Percentiles rank a stretch among this genome's conserved stretches.
Conservation (phyloP, 2,113 vertebrate species). For the Phalacrocorax brasilianus region DNA sequence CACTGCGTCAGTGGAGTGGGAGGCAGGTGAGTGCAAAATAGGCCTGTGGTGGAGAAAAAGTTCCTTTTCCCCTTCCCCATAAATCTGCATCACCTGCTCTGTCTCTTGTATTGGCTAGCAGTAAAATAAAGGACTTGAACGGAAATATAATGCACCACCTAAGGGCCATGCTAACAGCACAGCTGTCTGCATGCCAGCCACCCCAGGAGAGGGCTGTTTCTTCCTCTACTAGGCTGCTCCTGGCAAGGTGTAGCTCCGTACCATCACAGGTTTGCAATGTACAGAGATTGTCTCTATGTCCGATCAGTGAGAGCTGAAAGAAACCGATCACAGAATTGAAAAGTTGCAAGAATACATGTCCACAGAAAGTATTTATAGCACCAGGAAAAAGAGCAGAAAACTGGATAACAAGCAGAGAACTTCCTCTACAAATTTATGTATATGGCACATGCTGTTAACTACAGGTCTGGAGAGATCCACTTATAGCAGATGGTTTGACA, state of each 20-base stretch:
- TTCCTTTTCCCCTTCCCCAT: background rate
- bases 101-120: background rate
- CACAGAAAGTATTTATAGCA: background rate
- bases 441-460: background rate
- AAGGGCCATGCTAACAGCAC: background rate
- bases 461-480: background rate
- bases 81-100: background rate
- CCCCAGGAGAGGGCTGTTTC: background rate
- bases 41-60: background rate
- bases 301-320: background rate
- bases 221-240: background rate
- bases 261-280: background rate
- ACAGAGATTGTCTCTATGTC: background rate
- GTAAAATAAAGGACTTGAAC: background rate
- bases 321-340: background rate
- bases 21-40: background rate
- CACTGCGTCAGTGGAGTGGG: background rate
- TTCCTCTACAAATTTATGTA: background rate
- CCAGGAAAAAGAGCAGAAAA: background rate
- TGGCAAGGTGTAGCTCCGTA: background rate
- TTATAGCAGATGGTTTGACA: background rate
- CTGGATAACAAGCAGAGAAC: background rate
- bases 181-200: background rate
- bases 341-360: background rate
- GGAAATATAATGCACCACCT: background rate